Percentiles rank a stretch among this genome's conserved stretches.
These are phyloP conservation scores for Moxostoma hubbsi DNA, from an alignment of 2,797 vertebrate genomes.

Conservation along the genomic window DNA sequence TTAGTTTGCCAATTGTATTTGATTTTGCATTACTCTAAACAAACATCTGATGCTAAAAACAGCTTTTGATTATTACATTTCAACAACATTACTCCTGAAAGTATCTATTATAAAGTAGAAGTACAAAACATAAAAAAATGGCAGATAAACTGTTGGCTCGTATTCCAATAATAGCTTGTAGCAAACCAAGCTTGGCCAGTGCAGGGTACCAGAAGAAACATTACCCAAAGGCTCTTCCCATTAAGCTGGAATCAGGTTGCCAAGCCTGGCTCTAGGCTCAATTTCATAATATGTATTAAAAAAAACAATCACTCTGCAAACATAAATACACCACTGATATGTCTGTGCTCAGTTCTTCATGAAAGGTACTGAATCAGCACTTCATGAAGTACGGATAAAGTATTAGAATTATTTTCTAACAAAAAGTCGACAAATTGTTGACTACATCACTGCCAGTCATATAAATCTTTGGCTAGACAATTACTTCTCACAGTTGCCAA, in stretches of 20 bases:
- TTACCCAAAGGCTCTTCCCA: constrained; percentile 45
- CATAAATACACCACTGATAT: not conserved
- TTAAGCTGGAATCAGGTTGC: constrained; percentile 25
- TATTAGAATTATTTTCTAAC: not conserved
- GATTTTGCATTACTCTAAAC: constrained; percentile 28
- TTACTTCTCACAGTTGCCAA: too few relatives aligned
- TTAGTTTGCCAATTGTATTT: not conserved
- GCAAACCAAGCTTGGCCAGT: constrained; percentile 33
- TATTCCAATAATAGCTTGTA: constrained; percentile 27
- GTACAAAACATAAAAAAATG: not conserved
- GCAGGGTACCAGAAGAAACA: constrained; percentile 20
- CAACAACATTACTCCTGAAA: not conserved
- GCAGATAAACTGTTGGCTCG: constrained; percentile 35
- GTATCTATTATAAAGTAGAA: not conserved
- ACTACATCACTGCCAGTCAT: too few relatives aligned
- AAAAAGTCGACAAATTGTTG: not conserved
- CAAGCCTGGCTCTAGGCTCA: constrained; percentile 35
- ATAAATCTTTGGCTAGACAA: too few relatives aligned
- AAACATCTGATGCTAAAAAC: constrained; percentile 15
- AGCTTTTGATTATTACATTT: not conserved
- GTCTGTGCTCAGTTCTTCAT: not conserved
- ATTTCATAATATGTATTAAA: constrained; percentile 15
- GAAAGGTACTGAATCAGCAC: not conserved
- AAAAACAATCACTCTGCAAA: not conserved
- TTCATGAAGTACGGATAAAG: not conserved